A percentile compares a stretch with the other conserved stretches of the same genome.
phyloP scores from a whole-genome alignment of 2,797 vertebrate species.

The Remorina albescens region DNA sequence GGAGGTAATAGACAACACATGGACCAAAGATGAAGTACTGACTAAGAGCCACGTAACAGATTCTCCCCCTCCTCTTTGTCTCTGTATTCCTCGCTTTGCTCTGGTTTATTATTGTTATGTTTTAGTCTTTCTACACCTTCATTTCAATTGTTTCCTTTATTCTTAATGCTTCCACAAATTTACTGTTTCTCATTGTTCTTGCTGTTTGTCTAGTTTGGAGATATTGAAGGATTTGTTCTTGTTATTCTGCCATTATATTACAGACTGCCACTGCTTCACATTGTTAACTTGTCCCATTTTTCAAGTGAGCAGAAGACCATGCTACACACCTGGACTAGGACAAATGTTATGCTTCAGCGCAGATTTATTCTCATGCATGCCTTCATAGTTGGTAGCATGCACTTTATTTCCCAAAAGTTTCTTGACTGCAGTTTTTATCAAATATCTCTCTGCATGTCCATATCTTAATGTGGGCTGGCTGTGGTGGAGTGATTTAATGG shows the following conservation, averaged over 20 bases:
- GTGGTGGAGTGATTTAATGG: conserved; percentile 19
- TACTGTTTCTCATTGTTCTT: neutral
- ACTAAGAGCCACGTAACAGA: conserved; percentile 48
- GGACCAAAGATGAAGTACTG: conserved; percentile 59
- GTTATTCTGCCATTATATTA: conserved; percentile 59
- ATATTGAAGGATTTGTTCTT: conserved; percentile 34
- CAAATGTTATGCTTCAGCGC: neutral
- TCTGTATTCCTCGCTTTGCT: conserved; percentile 19
- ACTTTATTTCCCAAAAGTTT: conserved; percentile 45
- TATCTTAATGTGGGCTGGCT: conserved; percentile 23
- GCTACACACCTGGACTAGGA: conserved; percentile 42
- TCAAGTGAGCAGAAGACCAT: conserved; percentile 1
- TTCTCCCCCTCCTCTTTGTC: conserved; percentile 34
- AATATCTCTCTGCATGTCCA: conserved; percentile 9
- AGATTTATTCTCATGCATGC: conserved; percentile 27
- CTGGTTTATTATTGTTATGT: conserved; percentile 14
- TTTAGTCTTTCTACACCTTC: neutral
- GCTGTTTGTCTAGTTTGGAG: conserved; percentile 9
- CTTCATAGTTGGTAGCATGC: conserved; percentile 21
- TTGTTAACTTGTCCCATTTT: conserved; percentile 42
- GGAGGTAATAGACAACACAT: conserved; percentile 81
- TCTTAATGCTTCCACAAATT: conserved; percentile 6
- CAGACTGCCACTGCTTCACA: conserved; percentile 30
- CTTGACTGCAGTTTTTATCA: conserved; percentile 3
- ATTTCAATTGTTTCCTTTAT: neutral